Base-by-base conservation (phyloP, 1,140 invertebrate species). In the Leguminivora glycinivorella region DNA sequence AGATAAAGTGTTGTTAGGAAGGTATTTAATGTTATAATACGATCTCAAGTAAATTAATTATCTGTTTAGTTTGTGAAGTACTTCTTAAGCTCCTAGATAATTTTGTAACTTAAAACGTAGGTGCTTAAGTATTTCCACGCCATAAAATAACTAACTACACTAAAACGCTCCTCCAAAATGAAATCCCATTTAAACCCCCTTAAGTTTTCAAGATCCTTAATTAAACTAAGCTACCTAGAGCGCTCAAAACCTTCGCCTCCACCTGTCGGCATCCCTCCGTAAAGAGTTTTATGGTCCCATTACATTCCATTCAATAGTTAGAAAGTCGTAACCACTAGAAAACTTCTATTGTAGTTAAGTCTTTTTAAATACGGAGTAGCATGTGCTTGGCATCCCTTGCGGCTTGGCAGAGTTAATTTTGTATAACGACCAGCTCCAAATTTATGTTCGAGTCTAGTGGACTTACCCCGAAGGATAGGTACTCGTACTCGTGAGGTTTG, bases 391-490 rank as follows among this genome's bases (percentile, higher is more conserved):
- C 58, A 29, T 26, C 26, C 58, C 58, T 19, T 63, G 58, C 26
- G 58, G 58, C 58, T 63, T 31, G 58, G 58, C 29, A 4, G 58
- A 63, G 58, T 63, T 63, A 63, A 63, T 63, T 63, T 63, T 63
- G 58, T 63, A 63, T 63, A 63, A 63, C 58, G 58, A 63, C 58
- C 58, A 63, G 58, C 58, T 63, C 29, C 25, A 63, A 63, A 63
- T 63, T 63, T 63, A 63, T 63, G 58, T 63, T 29, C n/a, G 25
- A 17, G 29, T 63, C 58, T 63, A 63, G 58, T 63, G 58, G 58
- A 63, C 58, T 34, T 26, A 58, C 4, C 26, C 58, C 56, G 34
- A 47, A 43, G 43, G 43, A 40, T 40, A n/a, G n/a, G n/a, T n/a
- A n/a, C n/a, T n/a, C n/a, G n/a, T n/a, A 40, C 38, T n/a, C 40